Conservation (phyloP, 2,888 invertebrate genomes). For the Erebia palarica region DNA sequence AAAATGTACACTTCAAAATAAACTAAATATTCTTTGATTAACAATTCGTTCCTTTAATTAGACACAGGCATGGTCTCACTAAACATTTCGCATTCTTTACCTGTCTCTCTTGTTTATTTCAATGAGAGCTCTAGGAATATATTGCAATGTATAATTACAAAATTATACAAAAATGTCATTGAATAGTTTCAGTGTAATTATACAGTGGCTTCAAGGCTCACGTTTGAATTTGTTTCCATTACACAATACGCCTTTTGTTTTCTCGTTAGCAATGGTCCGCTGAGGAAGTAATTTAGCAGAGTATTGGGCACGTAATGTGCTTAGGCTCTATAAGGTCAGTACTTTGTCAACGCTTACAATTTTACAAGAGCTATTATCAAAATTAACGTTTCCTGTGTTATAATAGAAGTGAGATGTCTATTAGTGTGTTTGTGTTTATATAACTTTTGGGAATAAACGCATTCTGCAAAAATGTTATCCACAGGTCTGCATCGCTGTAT, state of each 20-base stretch:
- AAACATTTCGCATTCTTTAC: background rate
- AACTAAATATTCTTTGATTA: background rate
- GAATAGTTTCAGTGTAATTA: constrained; percentile 36
- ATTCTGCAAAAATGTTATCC: background rate
- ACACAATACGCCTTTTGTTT: constrained; percentile 55
- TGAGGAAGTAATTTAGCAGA: constrained; percentile 74
- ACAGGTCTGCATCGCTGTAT: background rate
- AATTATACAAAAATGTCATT: constrained; percentile 30
- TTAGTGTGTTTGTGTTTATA: background rate
- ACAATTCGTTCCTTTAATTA: background rate
- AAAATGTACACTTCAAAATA: background rate
- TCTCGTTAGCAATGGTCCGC: constrained; percentile 52
- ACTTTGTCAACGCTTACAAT: constrained; percentile 52
- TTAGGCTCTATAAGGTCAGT: constrained; percentile 66
- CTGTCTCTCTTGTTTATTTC: background rate
- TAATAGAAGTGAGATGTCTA: background rate
- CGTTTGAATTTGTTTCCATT: constrained; percentile 36
- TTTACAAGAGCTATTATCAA: constrained; percentile 21
- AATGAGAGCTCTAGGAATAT: constrained; percentile 3
- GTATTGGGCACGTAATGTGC: constrained; percentile 71
- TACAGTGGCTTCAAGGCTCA: constrained; percentile 40
- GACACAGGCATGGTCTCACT: background rate
- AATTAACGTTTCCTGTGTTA: constrained; percentile 18
- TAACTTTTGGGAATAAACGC: background rate
- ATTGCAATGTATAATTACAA: constrained; percentile 17